These are phyloP conservation scores for Cynoglossus semilaevis DNA, from an alignment of 2,113 vertebrate species.

Conservation along the genomic window DNA sequence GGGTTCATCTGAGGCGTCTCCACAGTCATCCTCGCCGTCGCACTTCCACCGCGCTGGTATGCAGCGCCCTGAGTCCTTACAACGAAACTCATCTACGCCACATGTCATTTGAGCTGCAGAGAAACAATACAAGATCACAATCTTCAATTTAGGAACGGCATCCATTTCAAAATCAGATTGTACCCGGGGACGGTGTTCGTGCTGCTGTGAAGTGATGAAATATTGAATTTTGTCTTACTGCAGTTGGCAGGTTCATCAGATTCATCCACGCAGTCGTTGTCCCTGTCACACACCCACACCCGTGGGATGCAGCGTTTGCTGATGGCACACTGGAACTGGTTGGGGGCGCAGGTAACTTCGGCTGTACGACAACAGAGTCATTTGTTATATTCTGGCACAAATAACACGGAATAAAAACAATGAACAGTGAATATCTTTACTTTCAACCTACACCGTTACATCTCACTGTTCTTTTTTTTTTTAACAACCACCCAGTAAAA, in stretches of 20 bases:
- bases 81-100: slow-evolving; percentile 92
- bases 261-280: slow-evolving; percentile 96
- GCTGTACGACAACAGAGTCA: slow-evolving; percentile 70
- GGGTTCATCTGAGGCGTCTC: slow-evolving; percentile 92
- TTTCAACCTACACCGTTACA: too few species aligned
- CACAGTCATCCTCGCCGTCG: slow-evolving; percentile 93
- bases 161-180: too few species aligned
- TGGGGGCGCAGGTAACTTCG: slow-evolving; percentile 95
- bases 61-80: slow-evolving; percentile 94
- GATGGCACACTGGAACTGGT: slow-evolving; percentile 97
- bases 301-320: slow-evolving; percentile 97
- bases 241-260: slow-evolving; percentile 96
- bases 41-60: slow-evolving; percentile 97
- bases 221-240: slow-evolving; percentile 80
- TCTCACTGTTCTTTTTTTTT: background rate
- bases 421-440: too few species aligned
- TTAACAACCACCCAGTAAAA: slow-evolving; percentile 10
- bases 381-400: too few species aligned
- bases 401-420: background rate
- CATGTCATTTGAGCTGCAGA: slow-evolving; percentile 93
- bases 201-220: background rate
- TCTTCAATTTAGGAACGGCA: background rate
- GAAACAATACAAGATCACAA: background rate
- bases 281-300: slow-evolving; percentile 95
- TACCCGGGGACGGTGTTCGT: background rate